A percentile compares a stretch with the other conserved stretches of the same genome.
Conservation (phyloP, 23 tunicate genomes). For the Corella eumyota region DNA sequence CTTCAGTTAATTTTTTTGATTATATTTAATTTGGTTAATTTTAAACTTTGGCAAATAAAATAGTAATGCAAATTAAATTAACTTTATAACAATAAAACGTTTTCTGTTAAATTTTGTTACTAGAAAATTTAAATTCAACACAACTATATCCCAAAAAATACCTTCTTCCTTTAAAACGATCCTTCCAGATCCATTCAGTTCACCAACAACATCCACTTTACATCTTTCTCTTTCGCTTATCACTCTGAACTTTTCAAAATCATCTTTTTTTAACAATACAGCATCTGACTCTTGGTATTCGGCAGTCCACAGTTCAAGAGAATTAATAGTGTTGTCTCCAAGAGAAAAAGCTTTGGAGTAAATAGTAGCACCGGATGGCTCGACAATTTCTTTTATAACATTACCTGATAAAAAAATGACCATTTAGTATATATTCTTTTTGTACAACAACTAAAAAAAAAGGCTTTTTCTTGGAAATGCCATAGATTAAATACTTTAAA, state of each 20-base stretch:
- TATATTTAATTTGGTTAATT: no score
- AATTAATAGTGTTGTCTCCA: slow-evolving; percentile 44
- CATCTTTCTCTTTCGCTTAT: slow-evolving; percentile 77
- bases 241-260: slow-evolving; percentile 12
- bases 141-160: no score
- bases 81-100: no score
- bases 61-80: no score
- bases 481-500: neutral
- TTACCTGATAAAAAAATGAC: slow-evolving; percentile 27
- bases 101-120: no score
- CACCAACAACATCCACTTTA: slow-evolving; percentile 70
- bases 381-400: slow-evolving; percentile 78
- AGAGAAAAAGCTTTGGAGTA: slow-evolving; percentile 41
- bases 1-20: no score
- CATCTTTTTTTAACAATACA: slow-evolving; percentile 12
- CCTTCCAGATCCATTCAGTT: slow-evolving; percentile 60
- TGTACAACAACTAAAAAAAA: neutral
- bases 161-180: slow-evolving; percentile 55
- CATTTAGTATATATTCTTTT: neutral
- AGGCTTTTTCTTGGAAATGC: neutral
- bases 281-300: slow-evolving; percentile 94
- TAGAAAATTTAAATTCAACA: no score
- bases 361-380: slow-evolving; percentile 73
- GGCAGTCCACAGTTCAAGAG: slow-evolving; percentile 86
- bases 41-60: no score